These are phyloP conservation scores for Oncorhynchus kisutch DNA, from an alignment of 2,113 vertebrate species.

Conservation along the genomic window DNA sequence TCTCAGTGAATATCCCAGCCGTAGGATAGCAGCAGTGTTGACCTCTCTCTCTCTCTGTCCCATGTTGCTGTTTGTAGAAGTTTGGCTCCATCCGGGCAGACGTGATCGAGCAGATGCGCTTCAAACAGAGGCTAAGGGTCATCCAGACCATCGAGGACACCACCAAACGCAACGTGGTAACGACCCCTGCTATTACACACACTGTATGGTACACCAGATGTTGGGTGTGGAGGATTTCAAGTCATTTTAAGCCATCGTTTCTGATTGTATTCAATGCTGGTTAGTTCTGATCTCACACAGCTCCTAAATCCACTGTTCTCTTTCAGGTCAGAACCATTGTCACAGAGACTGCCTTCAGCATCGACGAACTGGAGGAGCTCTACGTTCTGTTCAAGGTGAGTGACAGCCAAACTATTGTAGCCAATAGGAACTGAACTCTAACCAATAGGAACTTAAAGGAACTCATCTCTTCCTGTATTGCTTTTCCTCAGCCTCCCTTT, in stretches of 20 bases:
- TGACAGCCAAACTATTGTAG: not conserved
- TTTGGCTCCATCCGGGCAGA: conserved; percentile 94
- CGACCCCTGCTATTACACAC: conserved; percentile 17
- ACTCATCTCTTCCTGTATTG: not conserved
- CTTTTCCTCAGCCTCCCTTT: not conserved
- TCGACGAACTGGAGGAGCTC: conserved; percentile 92
- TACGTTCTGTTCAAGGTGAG: conserved; percentile 95
- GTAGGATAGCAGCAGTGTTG: not conserved
- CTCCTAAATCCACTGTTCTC: not conserved
- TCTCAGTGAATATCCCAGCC: not conserved
- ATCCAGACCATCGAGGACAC: conserved; percentile 98
- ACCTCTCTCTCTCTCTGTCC: not conserved
- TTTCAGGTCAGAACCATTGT: conserved; percentile 92
- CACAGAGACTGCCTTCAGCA: conserved; percentile 92
- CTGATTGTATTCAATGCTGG: not conserved
- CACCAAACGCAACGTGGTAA: conserved; percentile 96
- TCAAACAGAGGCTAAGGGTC: conserved; percentile 95
- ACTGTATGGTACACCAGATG: not conserved
- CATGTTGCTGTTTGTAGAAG: conserved; percentile 75
- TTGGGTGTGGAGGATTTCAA: not conserved
- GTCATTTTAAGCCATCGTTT: not conserved
- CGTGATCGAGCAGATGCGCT: conserved; percentile 97
- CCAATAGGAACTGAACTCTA: not conserved
- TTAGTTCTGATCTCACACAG: not conserved
- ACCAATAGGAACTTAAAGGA: not conserved